phyloP scores from a whole-genome alignment of 2,797 vertebrate genomes.

The Cheirogaleus major region DNA sequence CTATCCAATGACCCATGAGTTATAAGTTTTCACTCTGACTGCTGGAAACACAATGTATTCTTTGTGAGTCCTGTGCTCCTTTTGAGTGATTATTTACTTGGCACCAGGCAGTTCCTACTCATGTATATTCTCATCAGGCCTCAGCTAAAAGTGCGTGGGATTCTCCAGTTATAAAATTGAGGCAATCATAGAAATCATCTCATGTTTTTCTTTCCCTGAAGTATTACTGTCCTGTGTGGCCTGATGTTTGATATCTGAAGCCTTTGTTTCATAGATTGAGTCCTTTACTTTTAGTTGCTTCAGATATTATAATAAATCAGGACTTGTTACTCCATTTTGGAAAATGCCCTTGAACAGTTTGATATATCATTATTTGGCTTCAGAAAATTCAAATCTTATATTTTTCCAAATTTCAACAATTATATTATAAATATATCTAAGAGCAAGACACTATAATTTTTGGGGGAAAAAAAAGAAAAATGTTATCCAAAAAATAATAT shows the following conservation, averaged over 20 bases:
- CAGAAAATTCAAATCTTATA: not conserved
- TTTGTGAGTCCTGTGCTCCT: not conserved
- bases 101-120: not conserved
- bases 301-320: not conserved
- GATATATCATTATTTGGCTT: not conserved
- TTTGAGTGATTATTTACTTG: not conserved
- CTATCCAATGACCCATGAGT: not conserved
- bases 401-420: not conserved
- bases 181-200: not conserved
- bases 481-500: not conserved
- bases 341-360: not conserved
- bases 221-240: not conserved
- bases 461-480: not conserved
- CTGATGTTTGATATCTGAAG: not conserved
- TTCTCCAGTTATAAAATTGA: not conserved
- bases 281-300: not conserved
- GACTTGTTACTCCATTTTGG: not conserved
- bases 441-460: not conserved
- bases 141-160: not conserved
- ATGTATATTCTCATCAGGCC: too few species aligned
- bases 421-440: not conserved
- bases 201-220: not conserved
- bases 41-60: rapidly evolving
- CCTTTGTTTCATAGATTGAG: not conserved
- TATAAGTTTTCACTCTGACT: not conserved